phyloP scores from a whole-genome alignment of 2,888 invertebrate genomes.

The Polydrusus cervinus region DNA sequence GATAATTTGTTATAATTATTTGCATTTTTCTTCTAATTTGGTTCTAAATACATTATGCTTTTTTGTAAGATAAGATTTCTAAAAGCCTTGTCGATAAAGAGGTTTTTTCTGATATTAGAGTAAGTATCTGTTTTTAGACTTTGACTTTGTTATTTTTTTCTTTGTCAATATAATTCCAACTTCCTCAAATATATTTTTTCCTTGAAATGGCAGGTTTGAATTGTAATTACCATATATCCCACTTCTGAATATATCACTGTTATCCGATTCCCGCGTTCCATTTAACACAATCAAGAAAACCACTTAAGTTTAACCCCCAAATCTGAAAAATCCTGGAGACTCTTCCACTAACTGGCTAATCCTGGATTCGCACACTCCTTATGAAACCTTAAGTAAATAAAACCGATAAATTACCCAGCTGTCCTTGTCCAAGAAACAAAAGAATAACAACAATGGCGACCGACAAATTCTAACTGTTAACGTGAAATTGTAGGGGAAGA shows the following conservation, averaged over 20 bases:
- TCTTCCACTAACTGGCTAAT: constrained; percentile 43
- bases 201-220: no score
- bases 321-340: constrained; percentile 48
- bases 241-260: neutral
- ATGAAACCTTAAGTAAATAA: constrained; percentile 58
- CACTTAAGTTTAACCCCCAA: constrained; percentile 48
- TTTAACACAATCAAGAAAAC: constrained; percentile 48
- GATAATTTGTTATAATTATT: no score
- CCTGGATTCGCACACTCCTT: constrained; percentile 32
- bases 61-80: no score
- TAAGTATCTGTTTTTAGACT: no score
- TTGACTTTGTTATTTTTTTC: no score
- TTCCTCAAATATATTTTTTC: no score
- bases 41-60: no score
- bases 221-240: neutral
- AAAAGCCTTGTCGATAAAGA: no score
- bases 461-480: constrained; percentile 51
- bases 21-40: no score
- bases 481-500: constrained; percentile 49
- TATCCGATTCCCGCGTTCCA: constrained; percentile 21
- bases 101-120: no score
- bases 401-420: constrained; percentile 57
- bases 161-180: no score
- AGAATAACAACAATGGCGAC: constrained; percentile 51
- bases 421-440: constrained; percentile 60